Conservation (phyloP, 2,888 invertebrate genomes). For the Scaptomyza cyrtandrae region DNA sequence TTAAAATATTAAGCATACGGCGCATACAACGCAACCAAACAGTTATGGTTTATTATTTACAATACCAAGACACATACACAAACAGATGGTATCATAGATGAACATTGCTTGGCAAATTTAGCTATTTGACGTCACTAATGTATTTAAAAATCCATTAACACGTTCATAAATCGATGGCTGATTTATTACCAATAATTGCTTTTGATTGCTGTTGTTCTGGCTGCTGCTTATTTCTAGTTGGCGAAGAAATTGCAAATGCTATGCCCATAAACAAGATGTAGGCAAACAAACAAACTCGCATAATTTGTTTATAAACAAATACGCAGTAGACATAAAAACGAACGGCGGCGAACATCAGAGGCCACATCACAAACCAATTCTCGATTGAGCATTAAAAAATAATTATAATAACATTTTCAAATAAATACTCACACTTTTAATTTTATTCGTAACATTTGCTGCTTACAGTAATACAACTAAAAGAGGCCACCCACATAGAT, state of each 20-base stretch:
- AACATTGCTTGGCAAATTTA: conserved; percentile 1
- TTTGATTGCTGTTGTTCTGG: conserved; percentile 65
- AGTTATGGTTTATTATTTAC: conserved; percentile 64
- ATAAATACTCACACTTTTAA: conserved; percentile 24
- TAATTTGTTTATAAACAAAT: conserved; percentile 75
- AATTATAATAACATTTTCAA: conserved; percentile 48
- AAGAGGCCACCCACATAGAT: conserved; percentile 25
- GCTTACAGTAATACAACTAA: conserved; percentile 11
- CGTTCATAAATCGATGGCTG: conserved; percentile 76
- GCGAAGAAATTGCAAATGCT: conserved; percentile 27
- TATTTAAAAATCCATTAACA: conserved; percentile 73
- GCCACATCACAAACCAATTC: conserved; percentile 31
- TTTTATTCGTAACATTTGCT: conserved; percentile 5
- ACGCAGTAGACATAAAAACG: conserved; percentile 65
- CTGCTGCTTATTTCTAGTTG: conserved; percentile 23
- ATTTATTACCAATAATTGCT: conserved; percentile 76
- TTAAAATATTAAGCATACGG: conserved; percentile 62
- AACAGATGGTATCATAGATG: conserved; percentile 2
- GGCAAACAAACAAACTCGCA: conserved; percentile 36
- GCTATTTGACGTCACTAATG: conserved; percentile 65
- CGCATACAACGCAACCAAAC: conserved; percentile 45
- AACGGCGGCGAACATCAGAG: conserved; percentile 47
- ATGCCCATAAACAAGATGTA: conserved; percentile 48
- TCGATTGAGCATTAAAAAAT: conserved; percentile 29
- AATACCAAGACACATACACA: conserved; percentile 36